Base-by-base conservation (phyloP, 2,113 vertebrate species). In the Procavia capensis region DNA sequence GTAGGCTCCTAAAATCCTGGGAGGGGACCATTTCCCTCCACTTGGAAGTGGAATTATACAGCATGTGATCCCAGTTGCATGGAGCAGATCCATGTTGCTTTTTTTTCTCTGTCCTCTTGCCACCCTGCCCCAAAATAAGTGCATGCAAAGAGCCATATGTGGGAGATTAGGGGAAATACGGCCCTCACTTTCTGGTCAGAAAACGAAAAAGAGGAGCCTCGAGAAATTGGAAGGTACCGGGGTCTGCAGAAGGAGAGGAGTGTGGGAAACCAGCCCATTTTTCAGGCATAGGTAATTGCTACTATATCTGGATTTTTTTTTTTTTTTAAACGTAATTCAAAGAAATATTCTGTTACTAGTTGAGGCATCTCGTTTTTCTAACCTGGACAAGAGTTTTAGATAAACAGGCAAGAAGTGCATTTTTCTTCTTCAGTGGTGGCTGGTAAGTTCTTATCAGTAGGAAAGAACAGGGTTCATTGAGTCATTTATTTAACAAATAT, bases 401-500 rank as follows among this genome's bases (percentile, higher is more conserved):
- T 80, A 43, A 93, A 59, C 10, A 59, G 41, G 74, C 6, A 66
- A 88, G 31, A 63, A 64, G 4, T 45, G 31, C 64, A 57, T 64
- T 85, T 84, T 81, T 85, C 57, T 88, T 74, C 9, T 7, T 80
- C 3, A 72, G 20, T 8, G 25, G 3, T 45, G 70, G 6, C 31
- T 91, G n/a, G 27, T 83, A 59, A 66, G 45, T 22, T 57, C 10
- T 36, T 83, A 61, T 83, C 10, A 82, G 47, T 68, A 90, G 76
- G 14, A 61, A 61, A 13, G 29, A 87, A 63, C 59, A 34, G 10
- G 25, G 27, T 63, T 88, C 39, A 68, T 93, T 68, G 76, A 76
- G n/a, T n/a, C n/a, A n/a, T 95, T 47, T 78, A 79, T 81, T 75
- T 54, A 79, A 81, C n/a, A 96, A 45, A 61, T 87, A 64, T 63